Conservation (phyloP, 2,113 vertebrate species). For the Tretioscincus oriximinensis region DNA sequence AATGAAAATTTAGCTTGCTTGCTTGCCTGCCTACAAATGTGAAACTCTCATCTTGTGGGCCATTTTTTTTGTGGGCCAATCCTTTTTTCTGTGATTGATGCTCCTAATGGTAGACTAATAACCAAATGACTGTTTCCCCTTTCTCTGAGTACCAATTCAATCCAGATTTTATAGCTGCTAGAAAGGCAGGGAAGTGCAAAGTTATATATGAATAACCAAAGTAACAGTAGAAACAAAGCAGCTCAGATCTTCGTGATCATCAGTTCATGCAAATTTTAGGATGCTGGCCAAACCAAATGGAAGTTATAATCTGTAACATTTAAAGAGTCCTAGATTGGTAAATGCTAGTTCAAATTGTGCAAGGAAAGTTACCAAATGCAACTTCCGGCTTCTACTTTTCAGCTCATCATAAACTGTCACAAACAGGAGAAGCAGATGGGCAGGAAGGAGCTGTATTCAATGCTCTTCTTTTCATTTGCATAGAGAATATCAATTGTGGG, state of each 20-base stretch:
- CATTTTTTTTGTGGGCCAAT: not conserved
- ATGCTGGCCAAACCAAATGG: too few relatives aligned
- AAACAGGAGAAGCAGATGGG: too few relatives aligned
- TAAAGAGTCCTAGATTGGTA: too few relatives aligned
- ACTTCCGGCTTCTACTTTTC: too few relatives aligned
- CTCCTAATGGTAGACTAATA: not conserved
- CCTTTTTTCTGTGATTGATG: not conserved
- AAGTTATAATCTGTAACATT: too few relatives aligned
- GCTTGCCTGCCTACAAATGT: conserved; percentile 2
- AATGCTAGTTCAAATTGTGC: too few relatives aligned
- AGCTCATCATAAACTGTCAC: too few relatives aligned
- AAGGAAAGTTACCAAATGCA: too few relatives aligned
- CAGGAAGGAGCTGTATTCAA: too few relatives aligned
- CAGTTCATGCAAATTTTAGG: not conserved
- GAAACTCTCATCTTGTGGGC: not conserved
- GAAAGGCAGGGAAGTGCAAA: not conserved
- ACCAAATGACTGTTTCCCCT: not conserved
- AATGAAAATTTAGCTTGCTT: not conserved
- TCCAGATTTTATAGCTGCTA: not conserved
- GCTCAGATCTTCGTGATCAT: not conserved
- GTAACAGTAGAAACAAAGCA: not conserved
- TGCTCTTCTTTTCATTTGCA: too few relatives aligned
- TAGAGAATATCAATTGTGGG: not conserved
- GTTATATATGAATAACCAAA: conserved; percentile 1
- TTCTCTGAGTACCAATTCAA: conserved; percentile 16